Conservation (phyloP, 2,888 invertebrate genomes). For the Deilephila porcellus region DNA sequence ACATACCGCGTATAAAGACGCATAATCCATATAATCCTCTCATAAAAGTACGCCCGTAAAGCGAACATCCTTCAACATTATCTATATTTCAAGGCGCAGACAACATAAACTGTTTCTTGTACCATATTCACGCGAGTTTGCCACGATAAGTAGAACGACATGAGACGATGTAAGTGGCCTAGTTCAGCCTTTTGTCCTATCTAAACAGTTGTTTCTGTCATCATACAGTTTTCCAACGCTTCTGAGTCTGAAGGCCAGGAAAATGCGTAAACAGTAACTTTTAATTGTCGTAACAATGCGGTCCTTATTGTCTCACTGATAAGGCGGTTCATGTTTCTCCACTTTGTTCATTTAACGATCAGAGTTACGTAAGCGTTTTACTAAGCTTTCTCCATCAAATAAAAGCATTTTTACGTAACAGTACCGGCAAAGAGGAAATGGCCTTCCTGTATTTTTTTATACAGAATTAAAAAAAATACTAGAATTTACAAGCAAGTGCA, state of each 20-base stretch:
- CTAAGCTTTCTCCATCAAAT: not conserved
- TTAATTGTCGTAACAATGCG: constrained; percentile 15
- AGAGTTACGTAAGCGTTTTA: not conserved
- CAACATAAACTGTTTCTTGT: constrained; percentile 25
- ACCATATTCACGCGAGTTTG: constrained; percentile 22
- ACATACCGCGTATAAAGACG: not conserved
- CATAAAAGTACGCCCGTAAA: constrained; percentile 3
- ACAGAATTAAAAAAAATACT: too few species aligned
- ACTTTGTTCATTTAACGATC: not conserved
- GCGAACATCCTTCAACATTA: constrained; percentile 3
- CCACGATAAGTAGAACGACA: constrained; percentile 50
- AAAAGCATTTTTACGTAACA: too few species aligned
- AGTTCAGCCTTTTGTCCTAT: constrained; percentile 71
- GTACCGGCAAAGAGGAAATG: too few species aligned
- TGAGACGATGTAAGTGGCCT: constrained; percentile 60
- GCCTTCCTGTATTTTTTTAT: too few species aligned
- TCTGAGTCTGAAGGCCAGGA: constrained; percentile 33
- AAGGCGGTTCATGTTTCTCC: not conserved
- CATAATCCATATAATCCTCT: not conserved
- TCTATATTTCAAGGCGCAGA: constrained; percentile 1
- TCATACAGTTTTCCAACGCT: constrained; percentile 42
- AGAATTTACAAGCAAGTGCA: too few species aligned
- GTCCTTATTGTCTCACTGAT: not conserved
- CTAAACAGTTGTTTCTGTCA: constrained; percentile 67
- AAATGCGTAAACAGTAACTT: constrained; percentile 7